Percentiles rank a stretch among this genome's conserved stretches.
Evolutionary conservation across 2,888 invertebrate genomes (phyloP).

Genomic region (Brachyopa scutellaris): DNA sequence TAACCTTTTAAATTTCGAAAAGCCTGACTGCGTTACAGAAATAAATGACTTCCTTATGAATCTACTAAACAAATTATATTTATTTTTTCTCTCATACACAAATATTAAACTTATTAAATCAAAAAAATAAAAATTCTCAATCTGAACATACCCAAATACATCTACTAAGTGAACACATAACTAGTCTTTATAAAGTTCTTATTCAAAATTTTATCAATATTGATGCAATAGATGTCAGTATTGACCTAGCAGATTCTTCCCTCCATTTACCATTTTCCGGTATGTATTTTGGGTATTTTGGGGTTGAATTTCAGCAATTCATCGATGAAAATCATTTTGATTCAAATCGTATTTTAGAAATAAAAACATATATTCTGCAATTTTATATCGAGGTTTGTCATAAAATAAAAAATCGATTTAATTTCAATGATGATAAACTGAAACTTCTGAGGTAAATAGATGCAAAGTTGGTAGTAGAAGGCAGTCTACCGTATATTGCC

Average conservation of each 20-base stretch:
- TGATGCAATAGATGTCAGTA: background rate
- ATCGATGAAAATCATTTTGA: too few relatives aligned
- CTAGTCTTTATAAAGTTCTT: background rate
- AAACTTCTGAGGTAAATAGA: slow-evolving; percentile 16
- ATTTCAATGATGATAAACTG: slow-evolving; percentile 23
- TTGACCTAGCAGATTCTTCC: background rate
- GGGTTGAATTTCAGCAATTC: too few relatives aligned
- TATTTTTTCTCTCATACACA: background rate
- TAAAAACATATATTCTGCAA: too few relatives aligned
- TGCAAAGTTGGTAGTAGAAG: background rate
- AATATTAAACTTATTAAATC: slow-evolving; percentile 6
- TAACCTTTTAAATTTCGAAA: background rate
- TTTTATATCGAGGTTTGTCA: too few relatives aligned
- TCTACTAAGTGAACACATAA: background rate
- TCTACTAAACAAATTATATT: background rate
- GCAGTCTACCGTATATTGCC: slow-evolving; percentile 9
- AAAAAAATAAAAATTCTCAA: slow-evolving; percentile 4
- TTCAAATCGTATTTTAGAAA: too few relatives aligned
- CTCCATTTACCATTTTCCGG: background rate
- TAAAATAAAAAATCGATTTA: too few relatives aligned
- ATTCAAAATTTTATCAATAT: background rate
- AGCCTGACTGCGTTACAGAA: background rate
- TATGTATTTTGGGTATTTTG: background rate
- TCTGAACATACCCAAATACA: background rate
- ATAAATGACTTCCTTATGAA: background rate